Conservation (phyloP, 1,140 invertebrate genomes). For the Zophobas atratus region DNA sequence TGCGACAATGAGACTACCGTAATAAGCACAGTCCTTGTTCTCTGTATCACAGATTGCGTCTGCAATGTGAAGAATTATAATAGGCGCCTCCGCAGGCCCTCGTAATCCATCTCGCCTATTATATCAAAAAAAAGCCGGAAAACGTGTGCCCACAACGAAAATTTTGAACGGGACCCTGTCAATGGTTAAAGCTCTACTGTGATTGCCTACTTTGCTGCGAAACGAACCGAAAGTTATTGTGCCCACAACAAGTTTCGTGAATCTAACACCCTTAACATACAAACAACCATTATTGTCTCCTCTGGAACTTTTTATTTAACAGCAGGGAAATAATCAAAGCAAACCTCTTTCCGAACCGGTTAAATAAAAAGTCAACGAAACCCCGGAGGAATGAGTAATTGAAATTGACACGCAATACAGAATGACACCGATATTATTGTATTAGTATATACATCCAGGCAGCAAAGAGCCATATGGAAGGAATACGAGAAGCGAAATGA, state of each 20-base stretch:
- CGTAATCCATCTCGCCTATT: constrained; percentile 19
- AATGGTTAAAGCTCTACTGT: constrained; percentile 31
- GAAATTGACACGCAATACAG: constrained; percentile 42
- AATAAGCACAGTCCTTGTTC: constrained; percentile 66
- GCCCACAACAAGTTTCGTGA: constrained; percentile 40
- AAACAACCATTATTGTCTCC: constrained; percentile 48
- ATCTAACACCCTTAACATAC: constrained; percentile 32
- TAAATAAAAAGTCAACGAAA: constrained; percentile 47
- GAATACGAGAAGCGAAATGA: constrained; percentile 40
- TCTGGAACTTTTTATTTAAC: constrained; percentile 49
- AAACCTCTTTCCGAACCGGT: constrained; percentile 45
- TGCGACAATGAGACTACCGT: constrained; percentile 36
- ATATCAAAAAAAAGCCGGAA: constrained; percentile 35
- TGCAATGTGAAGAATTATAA: constrained; percentile 59
- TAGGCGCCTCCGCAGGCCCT: constrained; percentile 2
- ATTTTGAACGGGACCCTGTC: constrained; percentile 19
- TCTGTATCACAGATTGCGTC: constrained; percentile 66
- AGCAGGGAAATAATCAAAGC: constrained; percentile 45
- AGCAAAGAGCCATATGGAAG: constrained; percentile 41
- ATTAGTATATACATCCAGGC: constrained; percentile 31
- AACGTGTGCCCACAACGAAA: constrained; percentile 21
- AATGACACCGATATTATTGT: constrained; percentile 40
- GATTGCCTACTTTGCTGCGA: constrained; percentile 36
- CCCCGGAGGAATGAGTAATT: constrained; percentile 38
- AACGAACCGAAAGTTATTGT: constrained; percentile 18